Percentiles rank a stretch among this genome's conserved stretches.
phyloP scores from a whole-genome alignment of 2,888 invertebrate species.

The Nephrotoma guestfalica region DNA sequence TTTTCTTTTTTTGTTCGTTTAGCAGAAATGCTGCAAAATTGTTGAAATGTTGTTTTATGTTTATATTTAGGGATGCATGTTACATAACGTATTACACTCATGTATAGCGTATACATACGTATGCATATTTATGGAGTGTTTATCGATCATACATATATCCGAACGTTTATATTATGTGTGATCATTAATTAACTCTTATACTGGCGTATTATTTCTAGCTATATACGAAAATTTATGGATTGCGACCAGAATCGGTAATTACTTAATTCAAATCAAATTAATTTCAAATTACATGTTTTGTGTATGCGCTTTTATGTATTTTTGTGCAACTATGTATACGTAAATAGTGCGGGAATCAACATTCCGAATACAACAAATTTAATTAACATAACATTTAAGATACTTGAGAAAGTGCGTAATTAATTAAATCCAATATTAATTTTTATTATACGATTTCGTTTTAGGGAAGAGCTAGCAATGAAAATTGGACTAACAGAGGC shows the following conservation, averaged over 20 bases:
- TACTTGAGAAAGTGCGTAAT: background rate
- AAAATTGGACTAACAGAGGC: slow-evolving; percentile 90
- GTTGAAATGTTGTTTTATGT: background rate
- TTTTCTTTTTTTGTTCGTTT: background rate
- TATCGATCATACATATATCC: background rate
- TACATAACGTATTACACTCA: background rate
- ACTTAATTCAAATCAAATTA: background rate
- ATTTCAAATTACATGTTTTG: background rate
- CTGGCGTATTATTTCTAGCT: background rate
- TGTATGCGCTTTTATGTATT: background rate
- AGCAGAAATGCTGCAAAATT: background rate
- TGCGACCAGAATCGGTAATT: background rate
- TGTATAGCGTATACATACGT: background rate
- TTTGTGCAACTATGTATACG: background rate
- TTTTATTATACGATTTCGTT: slow-evolving; percentile 13
- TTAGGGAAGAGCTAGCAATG: slow-evolving; percentile 85
- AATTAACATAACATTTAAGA: background rate
- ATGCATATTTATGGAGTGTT: background rate
- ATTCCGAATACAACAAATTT: background rate
- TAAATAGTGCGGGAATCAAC: background rate
- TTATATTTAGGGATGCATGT: background rate
- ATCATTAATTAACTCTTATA: background rate
- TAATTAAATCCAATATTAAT: background rate
- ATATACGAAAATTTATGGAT: background rate
- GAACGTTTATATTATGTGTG: background rate